These are phyloP conservation scores for Aelia acuminata DNA, from an alignment of 2,888 invertebrate species.

Conservation along the genomic window DNA sequence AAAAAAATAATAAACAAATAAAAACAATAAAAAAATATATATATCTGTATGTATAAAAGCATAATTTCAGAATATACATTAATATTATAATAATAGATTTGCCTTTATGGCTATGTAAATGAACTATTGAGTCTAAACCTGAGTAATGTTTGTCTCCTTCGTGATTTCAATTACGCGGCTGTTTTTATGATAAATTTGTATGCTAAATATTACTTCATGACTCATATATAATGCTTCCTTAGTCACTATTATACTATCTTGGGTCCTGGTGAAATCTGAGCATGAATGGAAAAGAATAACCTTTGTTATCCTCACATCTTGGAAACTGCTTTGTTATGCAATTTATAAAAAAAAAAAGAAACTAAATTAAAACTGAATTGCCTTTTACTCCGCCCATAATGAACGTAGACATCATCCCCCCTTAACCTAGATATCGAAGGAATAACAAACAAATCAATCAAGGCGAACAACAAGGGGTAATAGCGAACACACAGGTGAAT, in stretches of 20 bases:
- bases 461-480: slow-evolving; percentile 2
- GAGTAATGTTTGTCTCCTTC: no score
- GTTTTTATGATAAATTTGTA: no score
- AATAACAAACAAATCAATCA: slow-evolving; percentile 42
- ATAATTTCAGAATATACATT: no score
- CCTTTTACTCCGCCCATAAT: background rate
- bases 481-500: background rate
- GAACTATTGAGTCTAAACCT: no score
- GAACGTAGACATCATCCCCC: background rate
- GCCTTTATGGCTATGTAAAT: no score
- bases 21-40: no score
- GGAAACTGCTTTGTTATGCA: background rate
- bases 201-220: no score
- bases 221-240: no score
- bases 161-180: no score
- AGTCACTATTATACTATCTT: background rate
- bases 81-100: no score
- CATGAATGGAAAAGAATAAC: background rate
- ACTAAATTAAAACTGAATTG: background rate
- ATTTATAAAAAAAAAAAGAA: background rate
- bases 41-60: no score
- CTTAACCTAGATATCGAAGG: slow-evolving; percentile 8
- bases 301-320: background rate
- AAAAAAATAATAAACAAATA: no score
- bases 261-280: background rate